Evolutionary conservation across 2,888 invertebrate species (phyloP).

Genomic region (Cybosia mesomella): DNA sequence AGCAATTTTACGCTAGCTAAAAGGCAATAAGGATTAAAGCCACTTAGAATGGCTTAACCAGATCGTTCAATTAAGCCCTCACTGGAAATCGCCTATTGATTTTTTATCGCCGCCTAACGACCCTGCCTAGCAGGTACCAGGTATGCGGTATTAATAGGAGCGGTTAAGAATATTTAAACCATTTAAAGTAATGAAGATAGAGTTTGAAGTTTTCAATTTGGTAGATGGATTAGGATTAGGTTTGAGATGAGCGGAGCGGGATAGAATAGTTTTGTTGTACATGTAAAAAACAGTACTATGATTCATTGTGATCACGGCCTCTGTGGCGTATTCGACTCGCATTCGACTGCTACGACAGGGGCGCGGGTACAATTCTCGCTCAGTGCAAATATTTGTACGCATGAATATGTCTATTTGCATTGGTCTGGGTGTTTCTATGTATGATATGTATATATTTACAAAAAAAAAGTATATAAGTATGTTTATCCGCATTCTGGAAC

Average conservation of each 20-base stretch:
- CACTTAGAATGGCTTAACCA: constrained; percentile 53
- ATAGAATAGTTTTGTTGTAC: neutral
- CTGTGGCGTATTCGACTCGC: too few relatives aligned
- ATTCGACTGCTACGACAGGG: too few relatives aligned
- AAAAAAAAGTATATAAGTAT: too few relatives aligned
- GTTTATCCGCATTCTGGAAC: too few relatives aligned
- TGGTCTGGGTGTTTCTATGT: too few relatives aligned
- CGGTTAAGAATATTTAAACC: constrained; percentile 10
- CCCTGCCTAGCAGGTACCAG: neutral
- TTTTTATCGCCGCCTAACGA: constrained; percentile 29
- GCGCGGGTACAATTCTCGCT: too few relatives aligned
- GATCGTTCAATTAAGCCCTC: constrained; percentile 58
- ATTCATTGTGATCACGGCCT: too few relatives aligned
- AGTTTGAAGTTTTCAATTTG: neutral
- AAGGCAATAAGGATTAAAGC: constrained; percentile 61
- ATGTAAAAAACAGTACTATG: too few relatives aligned
- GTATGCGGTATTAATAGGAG: constrained; percentile 6
- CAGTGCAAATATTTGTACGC: too few relatives aligned
- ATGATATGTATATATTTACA: too few relatives aligned
- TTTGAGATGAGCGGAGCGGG: neutral
- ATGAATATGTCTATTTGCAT: too few relatives aligned
- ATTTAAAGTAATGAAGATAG: constrained; percentile 7
- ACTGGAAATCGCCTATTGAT: constrained; percentile 49
- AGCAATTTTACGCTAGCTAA: constrained; percentile 65
- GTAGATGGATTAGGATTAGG: neutral